Evolutionary conservation across 2,888 invertebrate genomes (phyloP).

Genomic region (Peribatodes rhomboidaria): DNA sequence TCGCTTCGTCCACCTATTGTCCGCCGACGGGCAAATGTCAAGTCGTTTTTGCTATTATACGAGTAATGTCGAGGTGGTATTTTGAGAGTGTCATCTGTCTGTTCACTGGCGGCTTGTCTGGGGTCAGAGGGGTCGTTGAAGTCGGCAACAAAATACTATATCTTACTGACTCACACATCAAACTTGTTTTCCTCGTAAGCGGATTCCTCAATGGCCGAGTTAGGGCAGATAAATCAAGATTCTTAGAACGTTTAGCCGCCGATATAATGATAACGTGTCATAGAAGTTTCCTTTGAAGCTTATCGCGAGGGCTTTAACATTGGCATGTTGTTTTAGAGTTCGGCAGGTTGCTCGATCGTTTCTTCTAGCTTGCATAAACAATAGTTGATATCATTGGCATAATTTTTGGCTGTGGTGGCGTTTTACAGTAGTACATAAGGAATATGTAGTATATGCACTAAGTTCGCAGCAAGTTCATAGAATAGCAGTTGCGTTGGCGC

Average conservation of each 20-base stretch:
- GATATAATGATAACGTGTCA: not conserved
- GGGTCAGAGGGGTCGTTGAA: constrained; percentile 28
- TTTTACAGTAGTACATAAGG: constrained; percentile 15
- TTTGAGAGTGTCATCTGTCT: constrained; percentile 50
- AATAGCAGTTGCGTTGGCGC: constrained; percentile 37
- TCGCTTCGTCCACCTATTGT: constrained; percentile 21
- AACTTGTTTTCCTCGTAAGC: constrained; percentile 25
- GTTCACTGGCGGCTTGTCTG: constrained; percentile 33
- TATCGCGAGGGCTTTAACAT: not conserved
- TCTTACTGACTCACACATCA: constrained; percentile 19
- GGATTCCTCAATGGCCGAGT: constrained; percentile 15
- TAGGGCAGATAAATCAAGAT: not conserved
- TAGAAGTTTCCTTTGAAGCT: not conserved
- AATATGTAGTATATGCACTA: constrained; percentile 32
- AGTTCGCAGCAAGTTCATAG: constrained; percentile 25
- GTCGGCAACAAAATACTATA: constrained; percentile 27
- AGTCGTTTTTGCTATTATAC: constrained; percentile 46
- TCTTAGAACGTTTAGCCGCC: not conserved
- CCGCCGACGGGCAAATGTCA: constrained; percentile 54
- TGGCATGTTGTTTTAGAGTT: constrained; percentile 14
- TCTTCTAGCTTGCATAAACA: constrained; percentile 2
- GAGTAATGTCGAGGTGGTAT: constrained; percentile 56
- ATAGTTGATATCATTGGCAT: constrained; percentile 14
- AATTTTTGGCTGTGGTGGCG: constrained; percentile 28
- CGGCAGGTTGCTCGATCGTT: constrained; percentile 20